phyloP scores from a whole-genome alignment of 2,888 invertebrate genomes.

The Ditula angustiorana region DNA sequence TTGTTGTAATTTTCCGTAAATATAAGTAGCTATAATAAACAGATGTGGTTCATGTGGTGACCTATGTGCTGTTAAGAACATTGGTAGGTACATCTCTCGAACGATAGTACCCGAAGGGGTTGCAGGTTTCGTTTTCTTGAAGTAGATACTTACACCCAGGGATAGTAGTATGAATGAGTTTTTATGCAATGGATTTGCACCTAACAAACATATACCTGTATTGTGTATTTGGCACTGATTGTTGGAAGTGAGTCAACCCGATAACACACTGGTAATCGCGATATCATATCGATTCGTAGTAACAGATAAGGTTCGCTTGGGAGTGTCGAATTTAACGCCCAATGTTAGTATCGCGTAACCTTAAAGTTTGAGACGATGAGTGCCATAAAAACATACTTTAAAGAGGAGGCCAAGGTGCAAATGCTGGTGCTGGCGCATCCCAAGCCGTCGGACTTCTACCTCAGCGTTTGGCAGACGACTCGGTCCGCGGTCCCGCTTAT shows the following conservation, averaged over 20 bases:
- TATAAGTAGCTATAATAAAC: neutral
- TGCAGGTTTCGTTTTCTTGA: too few relatives aligned
- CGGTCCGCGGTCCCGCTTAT: slow-evolving; percentile 71
- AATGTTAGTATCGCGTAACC: slow-evolving; percentile 29
- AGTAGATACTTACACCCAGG: too few relatives aligned
- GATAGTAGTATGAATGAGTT: neutral
- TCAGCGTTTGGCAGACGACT: slow-evolving; percentile 75
- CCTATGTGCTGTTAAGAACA: too few relatives aligned
- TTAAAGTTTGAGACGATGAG: slow-evolving; percentile 57
- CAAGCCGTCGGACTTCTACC: slow-evolving; percentile 70
- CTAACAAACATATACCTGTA: neutral
- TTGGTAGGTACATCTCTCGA: too few relatives aligned
- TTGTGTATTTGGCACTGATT: slow-evolving; percentile 28
- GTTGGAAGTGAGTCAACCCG: slow-evolving; percentile 39
- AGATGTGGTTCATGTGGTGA: too few relatives aligned
- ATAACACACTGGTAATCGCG: slow-evolving; percentile 31
- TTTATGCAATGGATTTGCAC: neutral
- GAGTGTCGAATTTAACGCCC: slow-evolving; percentile 31
- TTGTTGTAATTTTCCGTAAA: neutral
- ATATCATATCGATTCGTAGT: slow-evolving; percentile 41
- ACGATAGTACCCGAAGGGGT: too few relatives aligned
- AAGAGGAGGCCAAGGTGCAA: slow-evolving; percentile 60
- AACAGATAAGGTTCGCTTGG: slow-evolving; percentile 32
- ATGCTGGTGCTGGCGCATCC: slow-evolving; percentile 69
- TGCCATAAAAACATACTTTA: slow-evolving; percentile 68